Base-by-base conservation (phyloP, 1,140 invertebrate species). In the Bathynomus jamesi region DNA sequence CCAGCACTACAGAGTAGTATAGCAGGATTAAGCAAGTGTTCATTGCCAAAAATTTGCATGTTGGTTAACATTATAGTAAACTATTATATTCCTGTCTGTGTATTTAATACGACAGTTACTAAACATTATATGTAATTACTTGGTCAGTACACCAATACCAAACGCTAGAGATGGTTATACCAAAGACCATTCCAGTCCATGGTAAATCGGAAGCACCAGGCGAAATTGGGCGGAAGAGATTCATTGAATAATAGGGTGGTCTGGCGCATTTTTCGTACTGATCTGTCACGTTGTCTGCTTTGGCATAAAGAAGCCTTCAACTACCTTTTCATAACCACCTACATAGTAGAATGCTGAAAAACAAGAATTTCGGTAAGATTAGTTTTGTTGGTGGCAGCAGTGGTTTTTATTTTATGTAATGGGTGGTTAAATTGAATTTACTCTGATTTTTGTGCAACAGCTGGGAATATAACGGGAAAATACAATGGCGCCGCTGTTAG, bases 101-200 rank as follows among this genome's bases (percentile, higher is more conserved):
- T n/a, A n/a, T n/a, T n/a, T n/a, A n/a, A n/a, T n/a, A n/a, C n/a
- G n/a, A n/a, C n/a, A n/a, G n/a, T n/a, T n/a, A n/a, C n/a, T n/a
- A n/a, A n/a, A n/a, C n/a, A n/a, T n/a, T n/a, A n/a, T n/a, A n/a
- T n/a, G n/a, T n/a, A n/a, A n/a, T 71, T 69, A 78, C 76, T 82
- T 86, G 85, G 76, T 86, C 85, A 60, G 85, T 84, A 73, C 85
- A 86, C 85, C 85, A 86, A 77, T 86, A 86, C 85, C 85, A 86
- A 46, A 86, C 80, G 65, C 82, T 82, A 4, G 83, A 84, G 28
- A 86, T 79, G 1, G 83, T 83, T 1, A 85, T 77, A 40, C 85
- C 85, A 53, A 85, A 80, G 31, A 85, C 67, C 28, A 85, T 81
- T n/a, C 85, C 86, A 10, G 84, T 82, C 86, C 86, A 87, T 2